Evolutionary conservation across 2,888 invertebrate genomes (phyloP).

Genomic region (Beris chalybata): DNA sequence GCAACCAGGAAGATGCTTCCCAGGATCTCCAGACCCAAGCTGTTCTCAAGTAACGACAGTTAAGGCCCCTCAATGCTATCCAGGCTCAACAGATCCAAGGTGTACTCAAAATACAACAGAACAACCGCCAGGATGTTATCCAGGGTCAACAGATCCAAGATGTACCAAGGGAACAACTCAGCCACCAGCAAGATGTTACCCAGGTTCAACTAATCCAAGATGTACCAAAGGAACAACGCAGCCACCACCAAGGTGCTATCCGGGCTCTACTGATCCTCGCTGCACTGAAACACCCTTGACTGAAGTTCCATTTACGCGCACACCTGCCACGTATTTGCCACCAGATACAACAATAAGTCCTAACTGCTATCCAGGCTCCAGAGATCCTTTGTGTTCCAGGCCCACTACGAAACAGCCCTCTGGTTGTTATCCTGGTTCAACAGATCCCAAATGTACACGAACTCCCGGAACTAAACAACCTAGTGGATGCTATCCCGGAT

Average conservation of each 20-base stretch:
- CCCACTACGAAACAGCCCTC: conserved; percentile 42
- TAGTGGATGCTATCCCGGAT: conserved; percentile 52
- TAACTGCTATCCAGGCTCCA: conserved; percentile 50
- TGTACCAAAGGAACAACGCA: conserved; percentile 41
- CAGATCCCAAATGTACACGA: conserved; percentile 46
- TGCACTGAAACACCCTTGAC: conserved; percentile 44
- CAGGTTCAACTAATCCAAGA: conserved; percentile 47
- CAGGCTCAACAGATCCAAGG: conserved; percentile 50
- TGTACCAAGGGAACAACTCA: conserved; percentile 47
- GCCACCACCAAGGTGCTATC: conserved; percentile 46
- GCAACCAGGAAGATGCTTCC: conserved; percentile 46
- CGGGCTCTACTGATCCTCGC: conserved; percentile 51
- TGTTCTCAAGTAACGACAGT: conserved; percentile 43
- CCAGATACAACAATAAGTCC: conserved; percentile 41
- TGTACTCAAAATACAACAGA: conserved; percentile 48
- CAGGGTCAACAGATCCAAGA: conserved; percentile 45
- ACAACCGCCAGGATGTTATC: conserved; percentile 45
- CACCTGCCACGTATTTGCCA: conserved; percentile 34
- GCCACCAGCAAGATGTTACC: conserved; percentile 42
- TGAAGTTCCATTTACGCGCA: conserved; percentile 36
- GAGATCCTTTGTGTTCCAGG: conserved; percentile 47
- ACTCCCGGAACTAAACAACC: conserved; percentile 43
- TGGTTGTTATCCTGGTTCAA: conserved; percentile 50
- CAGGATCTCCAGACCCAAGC: conserved; percentile 46
- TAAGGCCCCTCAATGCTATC: conserved; percentile 45